Evolutionary conservation across 1,140 invertebrate species (phyloP).

Genomic region (Drosophila arawakana): DNA sequence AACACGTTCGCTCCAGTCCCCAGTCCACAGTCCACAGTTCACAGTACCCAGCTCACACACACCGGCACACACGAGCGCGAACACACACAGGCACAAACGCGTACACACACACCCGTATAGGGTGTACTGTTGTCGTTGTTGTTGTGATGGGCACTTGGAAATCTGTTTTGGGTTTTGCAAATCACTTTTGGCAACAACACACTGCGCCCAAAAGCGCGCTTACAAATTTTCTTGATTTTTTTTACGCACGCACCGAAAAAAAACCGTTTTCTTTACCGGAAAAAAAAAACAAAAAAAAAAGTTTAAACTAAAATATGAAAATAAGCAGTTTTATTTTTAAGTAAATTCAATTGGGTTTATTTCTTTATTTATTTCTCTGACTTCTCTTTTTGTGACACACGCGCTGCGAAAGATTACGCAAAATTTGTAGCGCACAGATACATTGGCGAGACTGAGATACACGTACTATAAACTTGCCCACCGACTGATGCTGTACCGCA

Average conservation of each 20-base stretch:
- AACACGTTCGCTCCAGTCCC: background rate
- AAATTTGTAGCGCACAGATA: conserved; percentile 13
- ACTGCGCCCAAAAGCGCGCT: conserved; percentile 46
- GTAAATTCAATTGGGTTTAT: too few species aligned
- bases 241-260: conserved; percentile 29
- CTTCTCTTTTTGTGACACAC: background rate
- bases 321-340: background rate
- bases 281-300: conserved; percentile 28
- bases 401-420: conserved; percentile 36
- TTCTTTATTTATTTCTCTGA: too few species aligned
- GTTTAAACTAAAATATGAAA: background rate
- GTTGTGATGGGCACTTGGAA: conserved; percentile 13
- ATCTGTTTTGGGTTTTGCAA: conserved; percentile 22
- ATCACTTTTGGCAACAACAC: conserved; percentile 22
- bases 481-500: conserved; percentile 53
- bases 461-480: conserved; percentile 11
- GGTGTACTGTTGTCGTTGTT: conserved; percentile 1
- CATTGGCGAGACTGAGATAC: conserved; percentile 6
- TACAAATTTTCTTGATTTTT: conserved; percentile 5
- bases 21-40: background rate
- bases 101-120: background rate
- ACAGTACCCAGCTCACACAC: background rate
- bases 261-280: conserved; percentile 5
- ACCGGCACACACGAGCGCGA: background rate
- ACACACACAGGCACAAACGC: background rate